Evolutionary conservation across 1,140 invertebrate species (phyloP).

Genomic region (Frieseomelitta varia): DNA sequence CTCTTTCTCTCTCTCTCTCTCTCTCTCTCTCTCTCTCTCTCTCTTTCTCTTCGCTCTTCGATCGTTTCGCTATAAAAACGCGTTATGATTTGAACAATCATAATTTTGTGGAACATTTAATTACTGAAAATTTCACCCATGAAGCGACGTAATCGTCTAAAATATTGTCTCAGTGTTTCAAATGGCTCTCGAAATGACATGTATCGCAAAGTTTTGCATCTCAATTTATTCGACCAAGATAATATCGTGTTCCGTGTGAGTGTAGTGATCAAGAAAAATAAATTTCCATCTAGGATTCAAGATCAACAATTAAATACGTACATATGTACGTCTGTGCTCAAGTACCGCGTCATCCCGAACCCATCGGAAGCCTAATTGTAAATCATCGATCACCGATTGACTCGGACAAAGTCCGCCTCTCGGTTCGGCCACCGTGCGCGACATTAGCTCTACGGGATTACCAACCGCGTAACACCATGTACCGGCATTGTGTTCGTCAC

Average conservation of each 20-base stretch:
- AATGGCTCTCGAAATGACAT: no score
- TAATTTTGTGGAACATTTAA: background rate
- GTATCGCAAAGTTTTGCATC: no score
- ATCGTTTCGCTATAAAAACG: slow-evolving; percentile 7
- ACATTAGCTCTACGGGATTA: slow-evolving; percentile 9
- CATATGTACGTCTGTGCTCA: background rate
- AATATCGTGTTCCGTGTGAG: no score
- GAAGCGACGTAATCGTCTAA: background rate
- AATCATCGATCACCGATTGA: background rate
- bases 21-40: background rate
- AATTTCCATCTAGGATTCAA: background rate
- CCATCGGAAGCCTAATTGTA: background rate
- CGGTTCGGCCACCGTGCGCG: background rate
- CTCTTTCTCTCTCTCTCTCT: background rate
- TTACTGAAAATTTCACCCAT: background rate
- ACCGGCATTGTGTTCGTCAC: slow-evolving; percentile 37
- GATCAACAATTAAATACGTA: background rate
- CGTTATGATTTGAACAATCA: background rate
- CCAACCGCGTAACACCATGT: slow-evolving; percentile 17
- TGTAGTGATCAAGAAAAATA: background rate
- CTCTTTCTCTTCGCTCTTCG: background rate
- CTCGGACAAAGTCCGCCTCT: background rate
- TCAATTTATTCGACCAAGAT: no score
- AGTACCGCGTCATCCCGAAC: background rate
- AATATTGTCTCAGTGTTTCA: no score